Conservation (phyloP, 2,113 vertebrate genomes). For the Oophaga pumilio region DNA sequence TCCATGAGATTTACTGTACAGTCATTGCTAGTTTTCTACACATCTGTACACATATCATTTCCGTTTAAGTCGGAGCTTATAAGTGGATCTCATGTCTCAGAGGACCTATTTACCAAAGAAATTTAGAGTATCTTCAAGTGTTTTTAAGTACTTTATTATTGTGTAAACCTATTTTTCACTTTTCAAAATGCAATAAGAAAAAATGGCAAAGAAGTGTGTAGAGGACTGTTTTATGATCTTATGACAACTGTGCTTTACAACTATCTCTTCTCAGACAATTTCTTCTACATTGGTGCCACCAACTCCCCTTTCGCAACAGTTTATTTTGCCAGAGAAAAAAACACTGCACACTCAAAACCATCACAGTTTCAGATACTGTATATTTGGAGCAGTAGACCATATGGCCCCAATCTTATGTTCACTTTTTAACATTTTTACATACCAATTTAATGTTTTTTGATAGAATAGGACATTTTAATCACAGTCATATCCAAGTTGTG, state of each 20-base stretch:
- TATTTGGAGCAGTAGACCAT: too few relatives aligned
- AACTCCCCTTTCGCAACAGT: too few relatives aligned
- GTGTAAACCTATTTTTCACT: background rate
- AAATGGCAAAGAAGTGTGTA: background rate
- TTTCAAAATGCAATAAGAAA: background rate
- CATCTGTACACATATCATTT: constrained; percentile 58
- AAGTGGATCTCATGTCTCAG: background rate
- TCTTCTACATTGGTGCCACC: too few relatives aligned
- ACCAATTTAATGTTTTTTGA: too few relatives aligned
- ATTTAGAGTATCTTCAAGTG: background rate
- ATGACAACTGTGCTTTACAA: background rate
- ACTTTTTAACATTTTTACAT: too few relatives aligned
- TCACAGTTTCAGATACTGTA: too few relatives aligned
- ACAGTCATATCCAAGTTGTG: too few relatives aligned
- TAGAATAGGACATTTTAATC: too few relatives aligned
- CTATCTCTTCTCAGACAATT: too few relatives aligned
- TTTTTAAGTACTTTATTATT: background rate
- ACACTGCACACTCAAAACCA: too few relatives aligned
- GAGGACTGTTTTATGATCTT: background rate
- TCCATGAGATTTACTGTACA: constrained; percentile 66
- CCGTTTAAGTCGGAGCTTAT: background rate
- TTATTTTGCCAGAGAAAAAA: too few relatives aligned
- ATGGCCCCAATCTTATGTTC: too few relatives aligned
- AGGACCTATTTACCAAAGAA: background rate
- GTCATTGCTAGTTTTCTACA: constrained; percentile 58